Evolutionary conservation across 2,797 vertebrate genomes (phyloP).

Genomic region (Cheracebus regulus): DNA sequence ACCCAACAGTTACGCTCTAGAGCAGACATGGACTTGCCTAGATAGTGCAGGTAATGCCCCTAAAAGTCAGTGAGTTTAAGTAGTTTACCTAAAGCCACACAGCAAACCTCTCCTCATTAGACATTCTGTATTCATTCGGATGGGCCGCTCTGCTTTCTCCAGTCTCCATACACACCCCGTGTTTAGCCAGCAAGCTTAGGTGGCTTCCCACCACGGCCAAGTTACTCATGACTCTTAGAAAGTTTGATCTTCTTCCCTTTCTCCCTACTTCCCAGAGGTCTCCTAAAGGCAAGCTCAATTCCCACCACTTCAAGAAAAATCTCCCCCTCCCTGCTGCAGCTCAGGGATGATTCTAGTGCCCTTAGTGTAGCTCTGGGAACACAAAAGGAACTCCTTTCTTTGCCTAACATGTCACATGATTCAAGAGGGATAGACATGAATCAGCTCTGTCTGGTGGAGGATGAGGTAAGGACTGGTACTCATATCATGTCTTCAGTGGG

Average conservation of each 20-base stretch:
- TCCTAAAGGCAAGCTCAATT: background rate
- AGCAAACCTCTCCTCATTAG: background rate
- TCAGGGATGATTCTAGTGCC: background rate
- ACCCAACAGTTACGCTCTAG: background rate
- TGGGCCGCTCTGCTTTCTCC: background rate
- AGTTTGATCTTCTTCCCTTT: background rate
- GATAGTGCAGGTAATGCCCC: background rate
- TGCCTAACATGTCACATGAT: background rate
- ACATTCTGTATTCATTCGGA: background rate
- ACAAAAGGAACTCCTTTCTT: background rate
- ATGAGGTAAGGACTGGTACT: background rate
- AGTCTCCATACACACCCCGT: background rate
- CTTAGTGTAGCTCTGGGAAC: background rate
- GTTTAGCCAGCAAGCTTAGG: background rate
- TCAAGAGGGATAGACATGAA: background rate
- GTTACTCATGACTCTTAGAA: background rate
- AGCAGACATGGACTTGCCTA: background rate
- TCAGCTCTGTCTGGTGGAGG: background rate
- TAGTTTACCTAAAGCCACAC: background rate
- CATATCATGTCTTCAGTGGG: background rate
- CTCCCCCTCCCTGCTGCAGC: too few species aligned
- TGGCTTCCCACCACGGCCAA: background rate
- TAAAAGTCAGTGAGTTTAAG: background rate
- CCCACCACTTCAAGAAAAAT: background rate
- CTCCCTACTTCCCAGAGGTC: background rate